These are phyloP conservation scores for Anastrepha ludens DNA, from an alignment of 1,140 invertebrate species.

Conservation along the genomic window DNA sequence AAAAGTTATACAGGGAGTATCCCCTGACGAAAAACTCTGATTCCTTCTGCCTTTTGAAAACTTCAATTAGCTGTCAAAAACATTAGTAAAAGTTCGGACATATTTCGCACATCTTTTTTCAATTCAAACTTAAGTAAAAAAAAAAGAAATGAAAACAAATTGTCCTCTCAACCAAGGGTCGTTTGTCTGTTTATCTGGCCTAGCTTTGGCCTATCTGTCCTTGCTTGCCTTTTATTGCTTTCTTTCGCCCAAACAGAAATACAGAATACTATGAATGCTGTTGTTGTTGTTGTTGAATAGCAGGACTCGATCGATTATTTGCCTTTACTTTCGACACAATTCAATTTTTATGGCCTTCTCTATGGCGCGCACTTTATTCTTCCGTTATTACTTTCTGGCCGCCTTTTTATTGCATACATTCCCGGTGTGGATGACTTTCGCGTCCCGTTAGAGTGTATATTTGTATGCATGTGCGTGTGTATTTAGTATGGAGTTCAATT, in stretches of 20 bases:
- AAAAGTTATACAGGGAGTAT: not conserved
- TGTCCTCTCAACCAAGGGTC: not conserved
- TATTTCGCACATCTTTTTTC: slow-evolving; percentile 10
- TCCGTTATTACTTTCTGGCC: slow-evolving; percentile 46
- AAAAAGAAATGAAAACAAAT: not conserved
- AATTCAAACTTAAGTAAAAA: not conserved
- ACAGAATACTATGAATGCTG: slow-evolving; percentile 2
- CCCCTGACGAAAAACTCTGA: not conserved
- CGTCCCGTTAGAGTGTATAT: not conserved
- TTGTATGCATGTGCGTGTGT: not conserved
- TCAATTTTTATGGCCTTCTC: slow-evolving; percentile 34
- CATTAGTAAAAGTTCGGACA: slow-evolving; percentile 14
- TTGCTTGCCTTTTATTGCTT: not conserved
- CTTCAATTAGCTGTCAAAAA: slow-evolving; percentile 38
- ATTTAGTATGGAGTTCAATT: slow-evolving; percentile 33
- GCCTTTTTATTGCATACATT: slow-evolving; percentile 27
- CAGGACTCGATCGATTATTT: slow-evolving; percentile 31
- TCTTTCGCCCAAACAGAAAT: not conserved
- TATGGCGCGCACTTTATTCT: not conserved
- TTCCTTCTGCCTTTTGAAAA: not conserved
- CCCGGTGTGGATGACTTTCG: not conserved
- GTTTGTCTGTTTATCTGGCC: not conserved
- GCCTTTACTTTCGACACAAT: not conserved
- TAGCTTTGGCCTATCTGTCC: not conserved
- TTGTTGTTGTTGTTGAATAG: too few species aligned